Evolutionary conservation across 2,113 vertebrate genomes (phyloP).

Genomic region (Microtus montanus): DNA sequence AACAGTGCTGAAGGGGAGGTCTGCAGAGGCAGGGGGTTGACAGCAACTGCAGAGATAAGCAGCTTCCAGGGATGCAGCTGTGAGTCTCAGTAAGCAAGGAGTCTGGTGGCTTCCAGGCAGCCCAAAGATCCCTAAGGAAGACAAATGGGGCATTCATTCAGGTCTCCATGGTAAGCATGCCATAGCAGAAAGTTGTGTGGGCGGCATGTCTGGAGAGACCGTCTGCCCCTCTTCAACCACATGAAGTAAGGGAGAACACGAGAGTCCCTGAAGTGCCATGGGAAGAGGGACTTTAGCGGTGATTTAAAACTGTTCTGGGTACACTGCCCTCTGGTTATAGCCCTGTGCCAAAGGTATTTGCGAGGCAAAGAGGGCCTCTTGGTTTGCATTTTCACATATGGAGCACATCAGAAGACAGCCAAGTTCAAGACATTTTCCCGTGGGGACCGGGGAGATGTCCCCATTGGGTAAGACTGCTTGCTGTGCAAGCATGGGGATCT

Average conservation of each 20-base stretch:
- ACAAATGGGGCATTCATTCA: background rate
- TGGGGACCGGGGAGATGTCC: background rate
- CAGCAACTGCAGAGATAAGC: background rate
- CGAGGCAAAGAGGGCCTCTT: background rate
- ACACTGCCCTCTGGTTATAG: background rate
- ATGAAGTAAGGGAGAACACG: background rate
- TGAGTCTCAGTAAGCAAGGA: background rate
- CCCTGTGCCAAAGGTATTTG: background rate
- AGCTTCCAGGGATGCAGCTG: background rate
- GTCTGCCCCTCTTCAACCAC: background rate
- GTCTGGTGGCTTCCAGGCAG: background rate
- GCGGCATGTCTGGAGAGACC: background rate
- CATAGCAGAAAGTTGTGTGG: background rate
- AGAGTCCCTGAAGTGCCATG: background rate
- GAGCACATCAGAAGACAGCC: background rate
- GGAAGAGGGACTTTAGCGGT: background rate
- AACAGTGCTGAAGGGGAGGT: background rate
- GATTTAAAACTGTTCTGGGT: background rate
- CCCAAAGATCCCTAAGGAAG: background rate
- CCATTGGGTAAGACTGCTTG: background rate
- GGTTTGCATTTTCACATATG: conserved; percentile 7
- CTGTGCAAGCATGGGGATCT: background rate
- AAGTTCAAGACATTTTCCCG: background rate
- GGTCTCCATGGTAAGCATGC: background rate
- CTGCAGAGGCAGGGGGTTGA: no score